Conservation (phyloP, 2,888 invertebrate species). For the Sesia apiformis region DNA sequence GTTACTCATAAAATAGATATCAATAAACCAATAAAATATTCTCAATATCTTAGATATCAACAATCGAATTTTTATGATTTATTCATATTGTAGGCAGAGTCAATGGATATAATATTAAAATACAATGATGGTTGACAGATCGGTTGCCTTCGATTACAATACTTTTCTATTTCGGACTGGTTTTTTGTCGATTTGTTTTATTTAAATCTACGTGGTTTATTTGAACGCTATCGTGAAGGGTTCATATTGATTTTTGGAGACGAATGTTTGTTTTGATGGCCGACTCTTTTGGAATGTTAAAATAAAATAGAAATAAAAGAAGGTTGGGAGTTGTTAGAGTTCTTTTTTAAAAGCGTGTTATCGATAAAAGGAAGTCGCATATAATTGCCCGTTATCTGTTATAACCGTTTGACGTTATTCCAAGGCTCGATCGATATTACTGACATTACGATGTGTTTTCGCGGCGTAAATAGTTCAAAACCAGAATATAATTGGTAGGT, state of each 20-base stretch:
- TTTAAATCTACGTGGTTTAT: constrained; percentile 51
- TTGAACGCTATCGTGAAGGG: constrained; percentile 60
- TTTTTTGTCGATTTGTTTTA: constrained; percentile 42
- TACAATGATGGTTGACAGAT: constrained; percentile 66
- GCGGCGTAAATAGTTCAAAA: background rate
- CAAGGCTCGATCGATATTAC: constrained; percentile 1
- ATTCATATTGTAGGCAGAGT: constrained; percentile 29
- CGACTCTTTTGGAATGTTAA: constrained; percentile 36
- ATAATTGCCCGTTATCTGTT: constrained; percentile 2
- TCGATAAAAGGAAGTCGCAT: constrained; percentile 1
- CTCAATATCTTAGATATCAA: background rate
- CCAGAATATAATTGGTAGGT: too few species aligned
- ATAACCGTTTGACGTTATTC: constrained; percentile 3
- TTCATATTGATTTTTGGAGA: constrained; percentile 63
- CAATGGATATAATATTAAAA: constrained; percentile 39
- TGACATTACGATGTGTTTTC: background rate
- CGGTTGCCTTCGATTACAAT: constrained; percentile 47
- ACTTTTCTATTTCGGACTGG: constrained; percentile 23
- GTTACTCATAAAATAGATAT: too few species aligned
- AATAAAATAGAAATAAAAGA: constrained; percentile 19
- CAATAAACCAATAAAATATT: too few species aligned
- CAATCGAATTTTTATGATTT: constrained; percentile 24
- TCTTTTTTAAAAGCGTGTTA: constrained; percentile 3
- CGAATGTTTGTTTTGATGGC: constrained; percentile 59
- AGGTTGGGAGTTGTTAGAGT: background rate